phyloP scores from a whole-genome alignment of 2,113 vertebrate species.

The Orycteropus afer region DNA sequence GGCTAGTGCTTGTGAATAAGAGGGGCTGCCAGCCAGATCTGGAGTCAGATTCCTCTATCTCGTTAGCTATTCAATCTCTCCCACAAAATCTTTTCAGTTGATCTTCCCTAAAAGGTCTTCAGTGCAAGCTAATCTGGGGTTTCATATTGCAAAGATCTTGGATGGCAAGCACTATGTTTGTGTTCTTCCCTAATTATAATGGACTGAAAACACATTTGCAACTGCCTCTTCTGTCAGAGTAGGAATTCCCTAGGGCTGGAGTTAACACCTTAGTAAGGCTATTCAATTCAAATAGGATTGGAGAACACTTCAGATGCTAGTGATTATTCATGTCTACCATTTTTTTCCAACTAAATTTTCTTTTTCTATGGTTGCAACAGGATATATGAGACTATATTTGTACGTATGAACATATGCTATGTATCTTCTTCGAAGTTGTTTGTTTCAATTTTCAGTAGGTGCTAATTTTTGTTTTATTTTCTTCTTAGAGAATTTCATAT shows the following conservation, averaged over 20 bases:
- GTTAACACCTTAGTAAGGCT: not conserved
- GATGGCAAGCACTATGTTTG: slow-evolving; percentile 62
- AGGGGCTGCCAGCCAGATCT: not conserved
- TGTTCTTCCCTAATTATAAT: slow-evolving; percentile 59
- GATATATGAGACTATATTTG: no score
- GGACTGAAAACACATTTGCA: slow-evolving; percentile 74
- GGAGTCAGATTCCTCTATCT: slow-evolving; percentile 46
- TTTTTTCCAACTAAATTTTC: not conserved
- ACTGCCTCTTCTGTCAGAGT: not conserved
- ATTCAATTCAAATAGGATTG: not conserved
- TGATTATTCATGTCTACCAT: not conserved
- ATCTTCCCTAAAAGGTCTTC: slow-evolving; percentile 27
- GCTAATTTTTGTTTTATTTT: not conserved
- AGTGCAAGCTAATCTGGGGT: slow-evolving; percentile 46
- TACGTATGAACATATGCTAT: no score
- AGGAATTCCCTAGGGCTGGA: slow-evolving; percentile 16
- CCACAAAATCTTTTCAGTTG: not conserved
- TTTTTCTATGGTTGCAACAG: not conserved
- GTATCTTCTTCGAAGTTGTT: not conserved
- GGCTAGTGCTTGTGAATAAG: slow-evolving; percentile 1
- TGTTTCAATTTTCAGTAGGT: not conserved
- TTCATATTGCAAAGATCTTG: slow-evolving; percentile 66
- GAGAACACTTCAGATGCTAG: not conserved
- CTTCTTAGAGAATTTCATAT: not conserved
- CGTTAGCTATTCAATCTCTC: not conserved